These are phyloP conservation scores for Parascotia fuliginaria DNA, from an alignment of 2,888 invertebrate genomes.

Conservation along the genomic window DNA sequence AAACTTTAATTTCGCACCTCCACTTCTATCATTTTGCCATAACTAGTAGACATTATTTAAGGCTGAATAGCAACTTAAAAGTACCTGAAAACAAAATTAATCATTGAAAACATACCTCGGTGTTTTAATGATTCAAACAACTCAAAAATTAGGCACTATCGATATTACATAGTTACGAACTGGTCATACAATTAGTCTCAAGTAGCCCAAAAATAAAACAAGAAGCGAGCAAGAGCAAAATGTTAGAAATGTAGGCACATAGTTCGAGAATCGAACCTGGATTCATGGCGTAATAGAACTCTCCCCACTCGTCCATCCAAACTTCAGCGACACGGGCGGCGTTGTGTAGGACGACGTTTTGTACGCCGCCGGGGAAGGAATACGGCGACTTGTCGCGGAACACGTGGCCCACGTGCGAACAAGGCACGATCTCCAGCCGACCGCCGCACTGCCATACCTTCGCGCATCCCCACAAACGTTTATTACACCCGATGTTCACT, in stretches of 20 bases:
- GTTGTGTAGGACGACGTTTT: constrained; percentile 98
- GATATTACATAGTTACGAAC: not conserved
- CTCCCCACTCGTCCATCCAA: constrained; percentile 99
- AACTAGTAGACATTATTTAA: not conserved
- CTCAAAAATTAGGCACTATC: constrained; percentile 9
- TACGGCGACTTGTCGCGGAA: constrained; percentile 99
- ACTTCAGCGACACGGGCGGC: constrained; percentile 99
- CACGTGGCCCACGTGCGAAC: constrained; percentile 98
- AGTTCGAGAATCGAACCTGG: constrained; percentile 90
- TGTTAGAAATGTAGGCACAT: constrained; percentile 49
- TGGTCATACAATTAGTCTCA: not conserved
- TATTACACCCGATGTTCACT: constrained; percentile 13
- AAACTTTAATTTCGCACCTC: constrained; percentile 67
- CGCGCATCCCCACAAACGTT: constrained; percentile 32
- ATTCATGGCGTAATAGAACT: constrained; percentile 99
- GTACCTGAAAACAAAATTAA: not conserved
- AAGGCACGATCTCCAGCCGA: constrained; percentile 96
- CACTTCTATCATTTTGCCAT: constrained; percentile 63
- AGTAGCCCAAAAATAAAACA: constrained; percentile 1
- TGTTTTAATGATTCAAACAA: constrained; percentile 4
- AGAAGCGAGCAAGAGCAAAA: constrained; percentile 42
- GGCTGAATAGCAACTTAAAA: not conserved
- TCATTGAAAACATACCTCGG: not conserved
- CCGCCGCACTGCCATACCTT: constrained; percentile 99
- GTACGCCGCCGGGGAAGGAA: constrained; percentile 99